Evolutionary conservation across 2,113 vertebrate genomes (phyloP).

Genomic region (Henicopernis longicauda): DNA sequence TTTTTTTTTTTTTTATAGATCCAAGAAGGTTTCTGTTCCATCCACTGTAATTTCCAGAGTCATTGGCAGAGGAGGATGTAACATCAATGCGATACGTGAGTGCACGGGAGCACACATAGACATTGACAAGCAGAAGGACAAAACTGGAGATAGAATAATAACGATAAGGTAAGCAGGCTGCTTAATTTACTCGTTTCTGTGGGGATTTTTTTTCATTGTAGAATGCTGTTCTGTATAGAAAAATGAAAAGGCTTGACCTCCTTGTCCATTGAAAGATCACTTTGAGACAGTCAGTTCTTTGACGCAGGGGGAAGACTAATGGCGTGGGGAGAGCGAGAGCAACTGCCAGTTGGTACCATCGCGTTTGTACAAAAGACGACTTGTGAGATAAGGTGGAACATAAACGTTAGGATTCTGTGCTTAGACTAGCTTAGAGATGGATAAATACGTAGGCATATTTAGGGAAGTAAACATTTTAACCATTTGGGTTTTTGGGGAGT

Average conservation of each 20-base stretch:
- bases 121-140: constrained; percentile 99
- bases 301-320: neutral
- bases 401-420: rapidly evolving
- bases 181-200: rapidly evolving
- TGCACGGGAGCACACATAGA: constrained; percentile 98
- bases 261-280: neutral
- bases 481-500: rapidly evolving
- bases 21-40: constrained; percentile 98
- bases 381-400: neutral
- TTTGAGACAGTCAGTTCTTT: neutral
- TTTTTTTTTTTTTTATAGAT: constrained; percentile 68
- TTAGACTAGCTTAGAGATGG: neutral
- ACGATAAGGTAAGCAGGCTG: constrained; percentile 86
- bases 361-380: rapidly evolving
- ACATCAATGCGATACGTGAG: constrained; percentile 97
- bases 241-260: neutral
- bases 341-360: rapidly evolving
- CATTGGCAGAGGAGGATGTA: constrained; percentile 97
- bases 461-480: neutral
- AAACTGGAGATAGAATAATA: constrained; percentile 98
- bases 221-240: neutral
- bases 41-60: constrained; percentile 98
- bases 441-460: neutral
- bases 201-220: neutral
- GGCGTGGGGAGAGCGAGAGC: neutral